Percentiles rank a stretch among this genome's conserved stretches.
Evolutionary conservation across 2,797 vertebrate genomes (phyloP).

Genomic region (Euphonia xanthogaster): DNA sequence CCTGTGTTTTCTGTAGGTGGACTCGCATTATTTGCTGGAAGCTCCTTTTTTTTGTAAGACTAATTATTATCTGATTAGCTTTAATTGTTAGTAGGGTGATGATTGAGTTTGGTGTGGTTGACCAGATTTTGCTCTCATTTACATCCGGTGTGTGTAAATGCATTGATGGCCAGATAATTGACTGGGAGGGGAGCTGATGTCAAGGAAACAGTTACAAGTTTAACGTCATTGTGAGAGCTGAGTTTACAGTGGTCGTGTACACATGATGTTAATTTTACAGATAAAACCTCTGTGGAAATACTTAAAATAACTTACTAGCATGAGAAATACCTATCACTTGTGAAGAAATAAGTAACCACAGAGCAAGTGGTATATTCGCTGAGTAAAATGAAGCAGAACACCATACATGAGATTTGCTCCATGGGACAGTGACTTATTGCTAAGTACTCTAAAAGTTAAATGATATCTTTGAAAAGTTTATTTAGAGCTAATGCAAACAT

Average conservation of each 20-base stretch:
- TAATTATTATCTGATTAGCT: neutral
- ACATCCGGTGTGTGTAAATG: neutral
- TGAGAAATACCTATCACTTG: neutral
- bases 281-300: neutral
- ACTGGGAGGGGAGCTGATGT: neutral
- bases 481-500: neutral
- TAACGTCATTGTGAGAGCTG: neutral
- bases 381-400: neutral
- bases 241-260: neutral
- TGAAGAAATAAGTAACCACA: neutral
- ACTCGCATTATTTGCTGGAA: neutral
- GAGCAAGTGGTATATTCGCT: neutral
- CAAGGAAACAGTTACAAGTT: neutral
- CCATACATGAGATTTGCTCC: neutral
- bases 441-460: neutral
- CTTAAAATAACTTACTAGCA: neutral
- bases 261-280: neutral
- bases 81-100: neutral
- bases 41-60: neutral
- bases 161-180: neutral
- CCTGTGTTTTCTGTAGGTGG: neutral
- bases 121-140: neutral
- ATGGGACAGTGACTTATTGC: neutral
- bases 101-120: neutral
- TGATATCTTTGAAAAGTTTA: neutral